A percentile compares a stretch with the other conserved stretches of the same genome.
Evolutionary conservation across 2,888 invertebrate genomes (phyloP).

Genomic region (Thysanoteuthis rhombus): DNA sequence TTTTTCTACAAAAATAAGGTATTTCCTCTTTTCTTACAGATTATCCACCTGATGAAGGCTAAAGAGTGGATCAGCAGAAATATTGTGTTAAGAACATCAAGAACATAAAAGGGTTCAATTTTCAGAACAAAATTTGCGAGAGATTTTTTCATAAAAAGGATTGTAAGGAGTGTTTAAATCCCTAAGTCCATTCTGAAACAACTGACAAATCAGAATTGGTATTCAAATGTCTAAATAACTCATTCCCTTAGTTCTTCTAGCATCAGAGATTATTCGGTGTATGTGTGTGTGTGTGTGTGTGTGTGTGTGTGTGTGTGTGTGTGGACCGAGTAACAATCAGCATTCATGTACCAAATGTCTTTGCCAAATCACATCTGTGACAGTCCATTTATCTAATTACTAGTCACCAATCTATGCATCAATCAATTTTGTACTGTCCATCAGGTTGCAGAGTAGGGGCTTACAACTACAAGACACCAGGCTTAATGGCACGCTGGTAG

Average conservation of each 20-base stretch:
- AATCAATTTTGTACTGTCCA: neutral
- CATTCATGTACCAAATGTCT: conserved; percentile 12
- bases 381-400: neutral
- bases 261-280: neutral
- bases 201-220: neutral
- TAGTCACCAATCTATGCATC: conserved; percentile 12
- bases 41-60: too few relatives aligned
- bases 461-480: conserved; percentile 12
- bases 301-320: neutral
- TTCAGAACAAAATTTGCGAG: too few relatives aligned
- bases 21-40: too few relatives aligned
- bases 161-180: too few relatives aligned
- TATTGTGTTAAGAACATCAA: too few relatives aligned
- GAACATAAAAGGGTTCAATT: too few relatives aligned
- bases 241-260: neutral
- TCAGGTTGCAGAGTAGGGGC: neutral
- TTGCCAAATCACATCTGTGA: neutral
- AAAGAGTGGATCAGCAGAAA: too few relatives aligned
- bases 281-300: neutral
- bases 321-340: neutral
- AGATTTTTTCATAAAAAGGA: too few relatives aligned
- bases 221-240: neutral
- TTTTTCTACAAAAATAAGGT: too few relatives aligned
- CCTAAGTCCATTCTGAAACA: neutral
- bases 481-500: conserved; percentile 12